Percentiles rank a stretch among this genome's conserved stretches.
Conservation (phyloP, 1,140 invertebrate genomes). For the Chlorops oryzae region DNA sequence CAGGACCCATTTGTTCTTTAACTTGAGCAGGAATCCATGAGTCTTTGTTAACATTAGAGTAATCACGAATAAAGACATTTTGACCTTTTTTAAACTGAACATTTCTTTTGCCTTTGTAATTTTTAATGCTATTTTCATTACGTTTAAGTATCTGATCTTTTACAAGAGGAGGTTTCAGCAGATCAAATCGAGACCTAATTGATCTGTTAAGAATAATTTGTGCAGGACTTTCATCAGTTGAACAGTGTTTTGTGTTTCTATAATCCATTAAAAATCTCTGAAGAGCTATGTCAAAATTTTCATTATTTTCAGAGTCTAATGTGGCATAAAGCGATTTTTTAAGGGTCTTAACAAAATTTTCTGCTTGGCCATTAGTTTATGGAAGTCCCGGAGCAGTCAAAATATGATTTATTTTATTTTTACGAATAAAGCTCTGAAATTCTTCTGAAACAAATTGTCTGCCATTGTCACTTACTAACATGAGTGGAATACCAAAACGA, state of each 20-base stretch:
- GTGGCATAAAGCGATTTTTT: constrained; percentile 10
- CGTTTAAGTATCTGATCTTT: constrained; percentile 1
- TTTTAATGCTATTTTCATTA: constrained; percentile 8
- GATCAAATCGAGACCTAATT: constrained; percentile 18
- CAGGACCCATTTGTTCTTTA: constrained; percentile 5
- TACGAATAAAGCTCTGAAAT: constrained; percentile 7
- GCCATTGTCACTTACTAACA: constrained; percentile 6
- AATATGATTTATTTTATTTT: constrained; percentile 9
- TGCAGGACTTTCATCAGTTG: constrained; percentile 3
- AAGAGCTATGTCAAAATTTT: constrained; percentile 5
- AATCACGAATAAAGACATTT: constrained; percentile 9
- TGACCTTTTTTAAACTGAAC: constrained; percentile 10
- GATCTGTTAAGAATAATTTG: constrained; percentile 10
- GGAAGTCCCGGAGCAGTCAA: constrained; percentile 4
- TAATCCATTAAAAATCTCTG: constrained; percentile 12
- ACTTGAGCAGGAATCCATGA: constrained; percentile 3
- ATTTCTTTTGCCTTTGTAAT: constrained; percentile 7
- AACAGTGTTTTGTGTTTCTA: constrained; percentile 8
- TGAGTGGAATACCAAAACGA: constrained; percentile 7
- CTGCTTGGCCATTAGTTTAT: constrained; percentile 7
- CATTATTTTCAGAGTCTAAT: constrained; percentile 1
- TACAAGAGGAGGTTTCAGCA: constrained; percentile 9
- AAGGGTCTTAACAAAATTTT: constrained; percentile 9
- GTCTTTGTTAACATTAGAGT: constrained; percentile 5
- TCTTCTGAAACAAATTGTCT: constrained; percentile 9